Base-by-base conservation (phyloP, 2,797 vertebrate species). In the Typhlichthys eigenmanni region DNA sequence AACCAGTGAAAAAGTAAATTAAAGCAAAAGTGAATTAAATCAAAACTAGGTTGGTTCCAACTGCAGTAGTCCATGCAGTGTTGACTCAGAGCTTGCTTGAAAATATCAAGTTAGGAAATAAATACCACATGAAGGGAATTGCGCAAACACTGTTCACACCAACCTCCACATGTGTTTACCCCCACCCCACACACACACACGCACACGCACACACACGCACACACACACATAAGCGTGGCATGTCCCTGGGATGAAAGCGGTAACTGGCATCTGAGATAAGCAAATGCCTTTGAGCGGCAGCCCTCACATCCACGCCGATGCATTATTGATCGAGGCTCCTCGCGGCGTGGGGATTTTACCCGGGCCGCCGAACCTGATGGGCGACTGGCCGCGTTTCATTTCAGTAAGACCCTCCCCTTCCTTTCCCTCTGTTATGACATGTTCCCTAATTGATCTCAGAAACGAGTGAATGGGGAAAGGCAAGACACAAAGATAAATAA, bases 241-340 rank as follows among this genome's bases (percentile, higher is more conserved):
- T 82, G 87, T 90, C 85, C 83, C 84, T 53, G 46, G 88, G 90
- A 92, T 91, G 90, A 92, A 93, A 91, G 88, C 75, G 58, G 88
- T 88, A 85, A 91, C 92, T 92, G 90, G 89, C 89, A 90, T 87
- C 79, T 85, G 88, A 87, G 91, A 93, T 91, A 92, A 92, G 90
- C 87, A 87, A 89, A 88, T 87, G 86, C 89, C 88, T 91, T 89
- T 89, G 86, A 89, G 88, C 85, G 71, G 69, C 72, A 56, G 90
- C 86, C 87, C 85, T 91, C 89, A 90, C 90, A 92, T 91, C 86
- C 83, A 84, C 64, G 60, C 78, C 74, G 72, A 89, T 92, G 89
- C 89, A 92, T 91, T 92, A 92, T 91, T 93, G 90, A 93, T 92
- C 84, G 68, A 85, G 83, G 86, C 78, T 86, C 75, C 84, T 80